These are phyloP conservation scores for Empidonax alnorum DNA, from an alignment of 2,113 vertebrate species.

Conservation along the genomic window DNA sequence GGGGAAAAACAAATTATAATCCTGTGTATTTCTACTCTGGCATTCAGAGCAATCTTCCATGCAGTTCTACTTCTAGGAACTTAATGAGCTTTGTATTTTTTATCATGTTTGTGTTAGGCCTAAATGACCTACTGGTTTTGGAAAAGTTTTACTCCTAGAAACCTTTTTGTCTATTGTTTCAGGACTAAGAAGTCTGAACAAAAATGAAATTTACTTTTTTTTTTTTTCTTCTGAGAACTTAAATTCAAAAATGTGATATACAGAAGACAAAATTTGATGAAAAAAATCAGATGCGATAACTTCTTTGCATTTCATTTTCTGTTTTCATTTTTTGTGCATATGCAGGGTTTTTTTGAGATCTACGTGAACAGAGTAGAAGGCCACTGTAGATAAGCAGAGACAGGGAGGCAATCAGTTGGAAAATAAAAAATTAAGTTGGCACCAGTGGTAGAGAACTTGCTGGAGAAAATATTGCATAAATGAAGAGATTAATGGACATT, in stretches of 20 bases:
- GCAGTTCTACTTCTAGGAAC: neutral
- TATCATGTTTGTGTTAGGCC: neutral
- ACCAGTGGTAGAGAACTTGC: neutral
- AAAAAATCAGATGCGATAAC: neutral
- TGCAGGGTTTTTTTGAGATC: neutral
- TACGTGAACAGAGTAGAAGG: neutral
- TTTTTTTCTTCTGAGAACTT: neutral
- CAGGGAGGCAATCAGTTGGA: neutral
- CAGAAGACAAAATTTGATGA: accelerated
- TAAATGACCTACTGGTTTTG: neutral
- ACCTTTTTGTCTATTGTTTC: neutral
- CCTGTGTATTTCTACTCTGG: neutral
- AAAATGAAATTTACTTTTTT: neutral
- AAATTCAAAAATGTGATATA: neutral
- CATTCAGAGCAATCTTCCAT: neutral
- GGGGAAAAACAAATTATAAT: neutral
- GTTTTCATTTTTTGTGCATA: neutral
- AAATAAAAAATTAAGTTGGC: neutral
- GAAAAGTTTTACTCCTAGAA: neutral
- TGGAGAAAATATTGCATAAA: neutral
- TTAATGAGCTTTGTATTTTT: neutral
- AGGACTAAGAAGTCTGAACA: neutral
- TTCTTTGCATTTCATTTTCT: neutral
- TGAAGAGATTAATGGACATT: neutral
- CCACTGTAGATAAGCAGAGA: neutral